Base-by-base conservation (phyloP, 2,888 invertebrate genomes). In the Magallana nippona region DNA sequence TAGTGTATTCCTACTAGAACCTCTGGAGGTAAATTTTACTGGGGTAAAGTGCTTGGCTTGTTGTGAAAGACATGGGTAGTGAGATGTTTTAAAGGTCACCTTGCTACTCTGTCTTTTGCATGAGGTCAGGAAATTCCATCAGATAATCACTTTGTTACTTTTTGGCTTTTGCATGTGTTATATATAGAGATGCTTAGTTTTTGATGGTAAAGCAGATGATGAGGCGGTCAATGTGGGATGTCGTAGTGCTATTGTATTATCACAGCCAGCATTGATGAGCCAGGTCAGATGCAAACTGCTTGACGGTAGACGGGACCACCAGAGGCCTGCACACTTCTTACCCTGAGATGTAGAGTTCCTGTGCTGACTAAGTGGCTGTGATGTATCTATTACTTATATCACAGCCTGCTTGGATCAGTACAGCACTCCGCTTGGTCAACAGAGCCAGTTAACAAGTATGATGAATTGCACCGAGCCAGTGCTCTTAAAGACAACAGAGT, bases 41-140 rank as follows among this genome's bases (percentile, higher is more conserved):
- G n/a, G 17, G 60, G 19, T 60, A 19, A 60, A 60, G 10, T 84
- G 78, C 85, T 85, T 94, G 60, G n/a, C 60, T 60, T n/a, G 17
- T 44, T 95, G 95, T 98, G 98, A 98, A 98, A 98, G 98, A 98
- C 98, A 97, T 97, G 97, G 97, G 98, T 98, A 98, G 97, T 97
- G 98, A 98, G 98, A 98, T 98, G 98, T 95, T 95, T 94, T 94
- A 94, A 94, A 95, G 79, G 81, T 85, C 94, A 96, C 96, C 98
- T 98, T 97, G 97, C 98, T 98, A 97, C 97, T 97, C 97, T 98
- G 98, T 98, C 98, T 98, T 98, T 98, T 98, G 87, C 86, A 88
- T 19, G 83, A 85, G 78, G 82, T 27, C 32, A 15, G 55, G 55
- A 19, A 77, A 27, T 8, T 15, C 78, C 78, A 22, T n/a, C 55